Conservation (phyloP, 2,113 vertebrate genomes). For the Protobothrops flavoviridis region DNA sequence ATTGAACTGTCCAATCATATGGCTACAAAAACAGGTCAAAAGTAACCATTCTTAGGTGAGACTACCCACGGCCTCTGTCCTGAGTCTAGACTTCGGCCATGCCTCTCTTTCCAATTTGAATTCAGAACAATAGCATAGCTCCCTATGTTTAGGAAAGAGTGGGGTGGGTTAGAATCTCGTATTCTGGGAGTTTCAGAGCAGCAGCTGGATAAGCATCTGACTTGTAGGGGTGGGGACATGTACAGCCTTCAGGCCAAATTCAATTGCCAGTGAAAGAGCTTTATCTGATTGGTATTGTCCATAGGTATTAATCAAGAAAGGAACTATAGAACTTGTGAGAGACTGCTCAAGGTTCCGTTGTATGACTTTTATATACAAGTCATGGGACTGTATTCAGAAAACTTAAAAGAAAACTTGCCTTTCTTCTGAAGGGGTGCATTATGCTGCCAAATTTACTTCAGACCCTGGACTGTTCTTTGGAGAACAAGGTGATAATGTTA, state of each 20-base stretch:
- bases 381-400: background rate
- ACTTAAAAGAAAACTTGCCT: background rate
- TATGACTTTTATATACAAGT: background rate
- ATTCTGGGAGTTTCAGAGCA: background rate
- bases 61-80: background rate
- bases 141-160: background rate
- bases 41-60: background rate
- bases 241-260: background rate
- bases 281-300: background rate
- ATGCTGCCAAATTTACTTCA: background rate
- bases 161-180: background rate
- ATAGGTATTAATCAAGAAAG: background rate
- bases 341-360: background rate
- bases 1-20: background rate
- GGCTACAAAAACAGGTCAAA: background rate
- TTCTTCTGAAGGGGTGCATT: background rate
- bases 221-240: background rate
- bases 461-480: background rate
- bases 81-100: background rate
- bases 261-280: background rate
- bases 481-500: background rate
- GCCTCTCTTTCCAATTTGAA: background rate
- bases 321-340: background rate
- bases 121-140: background rate
- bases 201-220: background rate